Percentiles rank a stretch among this genome's conserved stretches.
These are phyloP conservation scores for Ophioderma brevispina DNA, from an alignment of 35 echinoderm and acorn worm genomes.

Conservation along the genomic window DNA sequence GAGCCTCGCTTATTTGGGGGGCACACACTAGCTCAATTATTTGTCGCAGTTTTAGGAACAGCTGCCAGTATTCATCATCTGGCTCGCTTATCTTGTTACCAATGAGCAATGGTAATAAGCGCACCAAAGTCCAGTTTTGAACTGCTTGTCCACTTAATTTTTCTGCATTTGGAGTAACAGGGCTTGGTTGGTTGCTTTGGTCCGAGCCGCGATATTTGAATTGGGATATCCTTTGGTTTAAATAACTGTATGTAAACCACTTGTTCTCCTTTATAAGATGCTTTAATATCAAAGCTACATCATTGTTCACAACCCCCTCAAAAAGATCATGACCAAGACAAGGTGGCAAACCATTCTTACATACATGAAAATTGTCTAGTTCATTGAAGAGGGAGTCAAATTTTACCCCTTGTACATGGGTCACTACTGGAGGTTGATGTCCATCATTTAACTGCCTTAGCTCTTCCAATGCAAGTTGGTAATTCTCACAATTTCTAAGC, in stretches of 20 bases:
- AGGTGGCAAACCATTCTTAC: conserved; percentile 55
- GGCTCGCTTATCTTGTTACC: conserved; percentile 20
- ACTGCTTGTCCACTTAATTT: conserved; percentile 69
- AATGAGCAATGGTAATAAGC: conserved; percentile 52
- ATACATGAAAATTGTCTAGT: conserved; percentile 79
- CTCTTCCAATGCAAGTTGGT: conserved; percentile 1
- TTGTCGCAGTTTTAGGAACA: conserved; percentile 18
- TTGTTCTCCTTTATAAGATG: conserved; percentile 41
- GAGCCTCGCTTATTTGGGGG: conserved; percentile 20
- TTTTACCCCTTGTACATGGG: conserved; percentile 33
- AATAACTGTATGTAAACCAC: conserved; percentile 55
- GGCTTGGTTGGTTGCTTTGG: conserved; percentile 47
- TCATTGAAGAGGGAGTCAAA: conserved; percentile 60
- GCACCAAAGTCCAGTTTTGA: conserved; percentile 67
- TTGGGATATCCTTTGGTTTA: conserved; percentile 43
- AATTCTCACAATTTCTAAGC: neutral
- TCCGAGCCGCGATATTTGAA: conserved; percentile 52
- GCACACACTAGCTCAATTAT: conserved; percentile 62
- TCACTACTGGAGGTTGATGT: neutral
- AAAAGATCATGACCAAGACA: conserved; percentile 80
- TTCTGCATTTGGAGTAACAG: conserved; percentile 37
- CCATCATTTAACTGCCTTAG: neutral
- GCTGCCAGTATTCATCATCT: conserved; percentile 37
- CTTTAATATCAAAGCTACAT: conserved; percentile 50
- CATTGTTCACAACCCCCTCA: conserved; percentile 68